A percentile compares a stretch with the other conserved stretches of the same genome.
Conservation (phyloP, 2,888 invertebrate genomes). For the Hypsopygia costalis region DNA sequence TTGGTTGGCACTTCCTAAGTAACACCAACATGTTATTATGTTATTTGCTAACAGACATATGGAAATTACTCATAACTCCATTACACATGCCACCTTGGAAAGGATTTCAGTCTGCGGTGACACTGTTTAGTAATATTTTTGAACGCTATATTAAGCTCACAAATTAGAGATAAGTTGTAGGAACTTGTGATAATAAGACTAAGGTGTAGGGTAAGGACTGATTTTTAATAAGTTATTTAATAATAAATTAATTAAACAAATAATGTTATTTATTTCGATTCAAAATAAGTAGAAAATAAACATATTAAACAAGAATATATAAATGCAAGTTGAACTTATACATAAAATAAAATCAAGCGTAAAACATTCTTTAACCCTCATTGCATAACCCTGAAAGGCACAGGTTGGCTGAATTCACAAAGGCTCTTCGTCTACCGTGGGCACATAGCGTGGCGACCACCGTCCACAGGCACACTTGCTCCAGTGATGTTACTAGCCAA, state of each 20-base stretch:
- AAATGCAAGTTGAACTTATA: conserved; percentile 10
- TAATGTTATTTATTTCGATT: conserved; percentile 5
- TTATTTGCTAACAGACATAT: neutral
- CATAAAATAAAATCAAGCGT: too few relatives aligned
- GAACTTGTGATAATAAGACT: conserved; percentile 45
- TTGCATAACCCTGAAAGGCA: conserved; percentile 2
- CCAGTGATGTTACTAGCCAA: conserved; percentile 95
- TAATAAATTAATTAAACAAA: conserved; percentile 26
- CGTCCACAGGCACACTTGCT: conserved; percentile 93
- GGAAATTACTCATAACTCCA: neutral
- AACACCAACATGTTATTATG: conserved; percentile 12
- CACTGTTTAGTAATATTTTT: conserved; percentile 32
- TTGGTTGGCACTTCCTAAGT: conserved; percentile 1
- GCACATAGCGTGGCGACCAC: conserved; percentile 96
- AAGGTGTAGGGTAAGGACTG: conserved; percentile 28
- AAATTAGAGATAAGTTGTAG: conserved; percentile 22
- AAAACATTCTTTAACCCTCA: neutral
- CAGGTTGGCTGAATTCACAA: neutral
- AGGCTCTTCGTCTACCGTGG: conserved; percentile 83
- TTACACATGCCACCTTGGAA: neutral
- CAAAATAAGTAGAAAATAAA: conserved; percentile 3
- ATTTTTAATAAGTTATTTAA: conserved; percentile 31
- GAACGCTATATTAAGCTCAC: conserved; percentile 22
- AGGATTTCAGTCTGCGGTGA: too few relatives aligned
- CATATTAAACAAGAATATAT: conserved; percentile 11